These are phyloP conservation scores for Danaus chrysippus DNA, from an alignment of 2,888 invertebrate species.

Conservation along the genomic window DNA sequence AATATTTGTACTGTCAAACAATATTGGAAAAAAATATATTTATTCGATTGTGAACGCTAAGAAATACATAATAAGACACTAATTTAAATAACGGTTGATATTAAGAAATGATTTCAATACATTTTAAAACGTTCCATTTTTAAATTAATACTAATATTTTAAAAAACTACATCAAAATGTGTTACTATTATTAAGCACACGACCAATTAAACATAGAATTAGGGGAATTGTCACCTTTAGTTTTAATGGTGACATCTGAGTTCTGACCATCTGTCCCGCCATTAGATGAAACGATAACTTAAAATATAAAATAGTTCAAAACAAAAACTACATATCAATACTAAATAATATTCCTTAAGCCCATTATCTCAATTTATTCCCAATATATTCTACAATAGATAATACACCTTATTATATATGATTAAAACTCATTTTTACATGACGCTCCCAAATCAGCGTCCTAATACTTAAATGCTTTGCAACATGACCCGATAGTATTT, in stretches of 20 bases:
- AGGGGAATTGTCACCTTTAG: constrained; percentile 13
- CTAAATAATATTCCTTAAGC: constrained; percentile 14
- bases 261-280: constrained; percentile 17
- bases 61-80: no score
- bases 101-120: no score
- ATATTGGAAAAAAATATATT: no score
- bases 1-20: no score
- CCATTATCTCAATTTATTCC: constrained; percentile 26
- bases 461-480: constrained; percentile 55
- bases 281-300: not conserved
- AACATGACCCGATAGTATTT: constrained; percentile 71
- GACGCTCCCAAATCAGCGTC: constrained; percentile 20
- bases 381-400: constrained; percentile 8
- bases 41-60: no score
- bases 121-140: no score
- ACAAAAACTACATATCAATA: not conserved
- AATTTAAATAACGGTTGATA: no score
- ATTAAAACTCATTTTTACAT: constrained; percentile 11
- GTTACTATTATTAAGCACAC: not conserved
- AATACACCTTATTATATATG: not conserved
- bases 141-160: no score
- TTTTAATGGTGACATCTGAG: constrained; percentile 37
- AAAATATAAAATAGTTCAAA: not conserved
- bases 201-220: constrained; percentile 15
- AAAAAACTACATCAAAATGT: no score